phyloP scores from a whole-genome alignment of 2,113 vertebrate species.

The Chlorocebus sabaeus region DNA sequence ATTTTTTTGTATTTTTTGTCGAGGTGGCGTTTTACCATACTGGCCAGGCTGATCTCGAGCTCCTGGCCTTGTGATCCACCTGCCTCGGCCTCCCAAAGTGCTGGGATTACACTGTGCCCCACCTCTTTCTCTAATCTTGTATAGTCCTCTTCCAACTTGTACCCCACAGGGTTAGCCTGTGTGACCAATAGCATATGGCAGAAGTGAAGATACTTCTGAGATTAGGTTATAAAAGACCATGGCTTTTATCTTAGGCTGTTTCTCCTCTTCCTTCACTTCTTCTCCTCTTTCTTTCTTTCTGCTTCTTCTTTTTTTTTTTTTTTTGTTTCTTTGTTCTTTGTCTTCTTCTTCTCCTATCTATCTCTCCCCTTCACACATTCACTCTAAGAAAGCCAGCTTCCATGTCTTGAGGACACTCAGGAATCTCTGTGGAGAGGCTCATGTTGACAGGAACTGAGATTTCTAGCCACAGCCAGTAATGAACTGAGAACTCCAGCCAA shows the following conservation, averaged over 20 bases:
- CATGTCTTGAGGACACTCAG: neutral
- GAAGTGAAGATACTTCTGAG: neutral
- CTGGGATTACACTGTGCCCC: too few relatives aligned
- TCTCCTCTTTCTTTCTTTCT: neutral
- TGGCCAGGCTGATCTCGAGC: too few relatives aligned
- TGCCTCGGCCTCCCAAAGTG: too few relatives aligned
- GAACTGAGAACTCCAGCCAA: neutral
- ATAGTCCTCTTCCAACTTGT: fast-evolving
- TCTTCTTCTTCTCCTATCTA: neutral
- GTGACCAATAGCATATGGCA: neutral
- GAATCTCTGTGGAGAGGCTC: neutral
- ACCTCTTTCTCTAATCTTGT: neutral
- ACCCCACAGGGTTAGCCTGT: neutral
- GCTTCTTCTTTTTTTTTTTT: neutral
- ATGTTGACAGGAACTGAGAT: neutral
- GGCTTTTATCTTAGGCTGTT: neutral
- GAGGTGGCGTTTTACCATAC: too few relatives aligned
- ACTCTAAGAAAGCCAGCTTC: neutral
- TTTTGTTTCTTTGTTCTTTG: neutral
- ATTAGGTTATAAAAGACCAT: neutral
- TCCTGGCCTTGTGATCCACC: too few relatives aligned
- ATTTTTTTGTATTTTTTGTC: too few relatives aligned
- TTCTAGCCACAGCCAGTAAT: neutral
- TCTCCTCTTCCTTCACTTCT: neutral
- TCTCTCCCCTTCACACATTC: neutral